Evolutionary conservation across 1,140 invertebrate species (phyloP).

Genomic region (Drosophila cardini): DNA sequence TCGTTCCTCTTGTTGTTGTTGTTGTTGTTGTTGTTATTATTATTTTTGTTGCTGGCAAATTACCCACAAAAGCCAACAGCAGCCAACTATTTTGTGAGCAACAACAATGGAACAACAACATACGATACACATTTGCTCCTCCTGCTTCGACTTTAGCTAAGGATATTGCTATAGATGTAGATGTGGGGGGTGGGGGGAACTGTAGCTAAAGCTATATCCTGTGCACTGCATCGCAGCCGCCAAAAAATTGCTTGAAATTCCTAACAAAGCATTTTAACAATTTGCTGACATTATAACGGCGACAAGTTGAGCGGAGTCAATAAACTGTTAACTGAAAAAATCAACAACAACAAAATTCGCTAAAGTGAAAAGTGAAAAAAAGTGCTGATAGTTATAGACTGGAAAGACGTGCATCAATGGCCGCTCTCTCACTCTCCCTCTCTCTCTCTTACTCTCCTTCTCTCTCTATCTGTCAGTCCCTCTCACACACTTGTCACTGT

Average conservation of each 20-base stretch:
- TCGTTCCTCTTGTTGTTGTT: slow-evolving; percentile 43
- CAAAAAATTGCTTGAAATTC: slow-evolving; percentile 81
- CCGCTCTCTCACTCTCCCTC: not conserved
- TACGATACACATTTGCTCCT: not conserved
- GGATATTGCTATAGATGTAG: not conserved
- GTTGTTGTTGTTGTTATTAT: slow-evolving; percentile 32
- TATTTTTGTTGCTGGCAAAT: slow-evolving; percentile 72
- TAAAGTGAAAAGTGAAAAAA: slow-evolving; percentile 71
- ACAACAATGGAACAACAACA: slow-evolving; percentile 29
- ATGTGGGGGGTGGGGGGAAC: not conserved
- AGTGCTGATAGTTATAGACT: slow-evolving; percentile 81
- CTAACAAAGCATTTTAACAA: slow-evolving; percentile 83
- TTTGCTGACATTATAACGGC: slow-evolving; percentile 82
- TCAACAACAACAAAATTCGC: slow-evolving; percentile 54
- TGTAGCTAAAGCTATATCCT: slow-evolving; percentile 10
- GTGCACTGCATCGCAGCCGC: slow-evolving; percentile 37
- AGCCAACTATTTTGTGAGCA: slow-evolving; percentile 53
- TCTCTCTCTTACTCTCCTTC: not conserved
- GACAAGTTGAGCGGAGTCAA: slow-evolving; percentile 81
- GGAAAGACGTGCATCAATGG: slow-evolving; percentile 77
- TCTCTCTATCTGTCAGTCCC: no score
- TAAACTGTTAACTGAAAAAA: slow-evolving; percentile 77
- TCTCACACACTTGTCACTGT: not conserved
- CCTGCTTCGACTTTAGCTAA: not conserved
- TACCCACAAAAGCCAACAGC: slow-evolving; percentile 64